Conservation (phyloP, 2,888 invertebrate species). For the Clusia tigrina region DNA sequence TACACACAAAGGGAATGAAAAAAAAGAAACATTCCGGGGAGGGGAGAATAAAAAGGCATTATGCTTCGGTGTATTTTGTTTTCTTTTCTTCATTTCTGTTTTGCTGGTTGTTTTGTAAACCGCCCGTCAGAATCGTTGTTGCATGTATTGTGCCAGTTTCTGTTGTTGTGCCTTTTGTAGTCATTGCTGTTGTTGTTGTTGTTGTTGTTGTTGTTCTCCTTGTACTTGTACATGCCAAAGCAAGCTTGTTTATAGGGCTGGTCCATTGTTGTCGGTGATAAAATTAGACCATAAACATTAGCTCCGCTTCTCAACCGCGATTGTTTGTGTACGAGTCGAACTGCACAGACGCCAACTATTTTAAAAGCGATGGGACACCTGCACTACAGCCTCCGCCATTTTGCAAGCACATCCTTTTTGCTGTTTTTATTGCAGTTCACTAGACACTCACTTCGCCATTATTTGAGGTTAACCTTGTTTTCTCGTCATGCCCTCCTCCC, state of each 20-base stretch:
- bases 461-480: background rate
- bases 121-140: no score
- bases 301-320: no score
- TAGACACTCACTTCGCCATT: background rate
- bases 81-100: background rate
- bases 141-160: background rate
- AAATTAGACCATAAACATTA: no score
- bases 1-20: no score
- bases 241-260: background rate
- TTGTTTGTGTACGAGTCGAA: background rate
- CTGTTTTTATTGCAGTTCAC: background rate
- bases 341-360: background rate
- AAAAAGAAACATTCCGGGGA: no score
- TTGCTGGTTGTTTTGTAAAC: background rate
- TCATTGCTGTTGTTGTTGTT: background rate
- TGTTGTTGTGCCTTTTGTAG: background rate
- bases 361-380: background rate
- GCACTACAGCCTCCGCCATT: background rate
- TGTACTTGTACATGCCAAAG: background rate
- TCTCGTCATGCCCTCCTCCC: background rate
- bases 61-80: background rate
- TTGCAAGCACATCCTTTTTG: background rate
- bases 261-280: no score
- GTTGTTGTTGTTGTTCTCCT: constrained; percentile 2
- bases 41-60: no score